Percentiles rank a stretch among this genome's conserved stretches.
phyloP scores from a whole-genome alignment of 2,888 invertebrate genomes.

The Melolontha melolontha region DNA sequence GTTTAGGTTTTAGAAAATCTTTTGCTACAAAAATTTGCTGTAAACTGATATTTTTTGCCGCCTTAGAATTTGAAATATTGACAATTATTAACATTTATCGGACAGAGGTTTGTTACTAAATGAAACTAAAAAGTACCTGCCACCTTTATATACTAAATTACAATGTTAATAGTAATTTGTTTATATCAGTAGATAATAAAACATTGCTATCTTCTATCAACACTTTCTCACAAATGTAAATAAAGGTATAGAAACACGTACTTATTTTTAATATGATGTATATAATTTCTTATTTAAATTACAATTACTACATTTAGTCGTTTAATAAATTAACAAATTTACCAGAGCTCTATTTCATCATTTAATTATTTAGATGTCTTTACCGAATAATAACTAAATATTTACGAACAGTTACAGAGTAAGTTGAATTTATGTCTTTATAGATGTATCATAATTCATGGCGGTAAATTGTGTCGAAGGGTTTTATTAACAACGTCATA shows the following conservation, averaged over 20 bases:
- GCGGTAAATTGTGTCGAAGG: slow-evolving; percentile 18
- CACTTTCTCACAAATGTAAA: slow-evolving; percentile 1
- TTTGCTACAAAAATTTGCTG: no score
- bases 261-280: slow-evolving; percentile 21
- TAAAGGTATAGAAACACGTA: slow-evolving; percentile 31
- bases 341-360: slow-evolving; percentile 24
- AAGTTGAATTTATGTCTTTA: slow-evolving; percentile 28
- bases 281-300: slow-evolving; percentile 15
- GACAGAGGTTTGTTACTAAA: slow-evolving; percentile 27
- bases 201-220: slow-evolving; percentile 20
- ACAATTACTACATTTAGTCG: background rate
- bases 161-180: slow-evolving; percentile 14
- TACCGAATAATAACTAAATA: slow-evolving; percentile 22
- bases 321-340: background rate
- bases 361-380: slow-evolving; percentile 21
- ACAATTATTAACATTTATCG: background rate
- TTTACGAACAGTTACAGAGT: slow-evolving; percentile 1
- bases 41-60: no score
- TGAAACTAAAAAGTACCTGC: background rate
- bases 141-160: slow-evolving; percentile 16
- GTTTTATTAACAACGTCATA: slow-evolving; percentile 1
- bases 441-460: slow-evolving; percentile 23
- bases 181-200: slow-evolving; percentile 24
- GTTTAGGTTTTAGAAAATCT: no score
- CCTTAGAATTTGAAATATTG: background rate